phyloP scores from a whole-genome alignment of 2,113 vertebrate species.

The Gnathonemus longibarbis region DNA sequence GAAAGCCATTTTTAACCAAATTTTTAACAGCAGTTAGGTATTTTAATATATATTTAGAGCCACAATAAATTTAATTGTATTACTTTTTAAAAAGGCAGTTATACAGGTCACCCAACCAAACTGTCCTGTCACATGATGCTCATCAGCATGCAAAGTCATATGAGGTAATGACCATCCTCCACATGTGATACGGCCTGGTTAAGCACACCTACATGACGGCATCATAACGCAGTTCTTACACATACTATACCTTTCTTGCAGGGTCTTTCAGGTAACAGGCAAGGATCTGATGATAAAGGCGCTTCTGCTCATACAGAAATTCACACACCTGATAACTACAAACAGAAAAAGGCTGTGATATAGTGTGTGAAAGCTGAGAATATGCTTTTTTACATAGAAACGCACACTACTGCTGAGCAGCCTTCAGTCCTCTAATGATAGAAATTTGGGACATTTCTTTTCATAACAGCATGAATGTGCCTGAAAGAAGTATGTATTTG shows the following conservation, averaged over 20 bases:
- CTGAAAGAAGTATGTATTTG: background rate
- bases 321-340: conserved; percentile 25
- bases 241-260: conserved; percentile 15
- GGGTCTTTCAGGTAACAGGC: conserved; percentile 22
- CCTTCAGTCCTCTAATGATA: background rate
- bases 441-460: background rate
- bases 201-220: background rate
- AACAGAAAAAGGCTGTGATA: background rate
- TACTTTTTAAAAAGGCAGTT: background rate
- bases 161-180: background rate
- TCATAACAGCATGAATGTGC: background rate
- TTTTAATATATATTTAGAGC: background rate
- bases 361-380: background rate
- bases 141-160: background rate
- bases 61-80: background rate
- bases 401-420: background rate
- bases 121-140: background rate
- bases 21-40: background rate
- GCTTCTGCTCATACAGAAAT: conserved; percentile 23
- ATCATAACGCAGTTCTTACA: background rate
- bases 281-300: conserved; percentile 14
- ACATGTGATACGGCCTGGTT: background rate
- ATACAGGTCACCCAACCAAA: background rate
- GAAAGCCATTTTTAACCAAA: background rate
- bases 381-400: background rate